Conservation (phyloP, 1,140 invertebrate genomes). For the Orchesella cincta region DNA sequence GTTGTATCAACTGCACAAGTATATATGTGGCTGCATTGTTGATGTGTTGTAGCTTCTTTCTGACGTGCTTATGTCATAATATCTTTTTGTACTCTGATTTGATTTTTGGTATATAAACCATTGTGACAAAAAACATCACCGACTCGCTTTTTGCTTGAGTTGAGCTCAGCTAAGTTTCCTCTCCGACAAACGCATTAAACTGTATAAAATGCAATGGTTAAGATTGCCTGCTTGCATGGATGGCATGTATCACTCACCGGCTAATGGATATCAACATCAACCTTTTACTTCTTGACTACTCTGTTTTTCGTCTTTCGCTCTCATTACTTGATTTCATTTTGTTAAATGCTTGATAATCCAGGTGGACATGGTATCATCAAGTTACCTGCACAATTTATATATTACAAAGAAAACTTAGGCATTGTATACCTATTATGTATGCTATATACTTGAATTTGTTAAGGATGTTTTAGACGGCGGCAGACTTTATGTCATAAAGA, state of each 20-base stretch:
- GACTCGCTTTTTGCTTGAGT: too few relatives aligned
- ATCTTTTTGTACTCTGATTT: background rate
- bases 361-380: background rate
- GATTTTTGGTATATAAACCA: too few relatives aligned
- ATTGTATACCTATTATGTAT: too few relatives aligned
- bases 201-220: too few relatives aligned
- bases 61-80: slow-evolving; percentile 20
- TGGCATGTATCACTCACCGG: background rate
- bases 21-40: background rate
- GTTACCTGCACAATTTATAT: background rate
- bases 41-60: slow-evolving; percentile 5
- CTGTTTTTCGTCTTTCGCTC: background rate
- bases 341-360: slow-evolving; percentile 13
- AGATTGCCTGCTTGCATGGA: background rate
- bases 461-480: too few relatives aligned
- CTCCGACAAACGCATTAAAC: too few relatives aligned
- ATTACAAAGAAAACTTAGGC: background rate
- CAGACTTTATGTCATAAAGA: slow-evolving; percentile 24
- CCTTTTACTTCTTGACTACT: too few relatives aligned
- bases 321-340: slow-evolving; percentile 21
- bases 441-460: too few relatives aligned
- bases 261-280: slow-evolving; percentile 2
- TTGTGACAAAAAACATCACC: too few relatives aligned
- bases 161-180: too few relatives aligned
- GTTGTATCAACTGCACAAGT: too few relatives aligned